These are phyloP conservation scores for Onychostruthus taczanowskii DNA, from an alignment of 2,113 vertebrate species.

Conservation along the genomic window DNA sequence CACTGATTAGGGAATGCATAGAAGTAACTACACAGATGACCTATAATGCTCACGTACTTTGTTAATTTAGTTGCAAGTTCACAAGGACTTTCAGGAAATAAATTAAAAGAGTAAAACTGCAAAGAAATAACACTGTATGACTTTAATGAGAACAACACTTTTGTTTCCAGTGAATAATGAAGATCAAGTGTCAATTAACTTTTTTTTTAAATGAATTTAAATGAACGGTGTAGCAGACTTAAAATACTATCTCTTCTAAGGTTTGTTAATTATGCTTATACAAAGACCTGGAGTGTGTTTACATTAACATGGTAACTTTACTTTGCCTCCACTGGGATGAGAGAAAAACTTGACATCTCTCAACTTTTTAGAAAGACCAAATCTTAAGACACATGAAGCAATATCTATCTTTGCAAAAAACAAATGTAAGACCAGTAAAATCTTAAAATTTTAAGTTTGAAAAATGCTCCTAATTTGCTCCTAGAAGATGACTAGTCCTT, in stretches of 20 bases:
- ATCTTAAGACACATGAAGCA: not conserved
- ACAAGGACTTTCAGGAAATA: not conserved
- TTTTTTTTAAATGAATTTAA: not conserved
- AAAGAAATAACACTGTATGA: not conserved
- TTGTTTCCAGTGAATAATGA: not conserved
- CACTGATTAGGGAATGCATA: rapidly evolving
- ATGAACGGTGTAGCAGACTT: not conserved
- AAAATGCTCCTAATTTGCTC: not conserved
- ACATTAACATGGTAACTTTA: not conserved
- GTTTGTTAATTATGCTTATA: not conserved
- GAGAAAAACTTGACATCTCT: not conserved
- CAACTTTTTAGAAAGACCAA: not conserved
- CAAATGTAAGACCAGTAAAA: not conserved
- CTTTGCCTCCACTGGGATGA: not conserved
- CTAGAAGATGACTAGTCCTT: not conserved
- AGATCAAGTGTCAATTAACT: not conserved
- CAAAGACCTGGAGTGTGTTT: not conserved
- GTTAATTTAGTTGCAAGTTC: not conserved
- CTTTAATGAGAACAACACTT: not conserved
- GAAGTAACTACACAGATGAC: not conserved
- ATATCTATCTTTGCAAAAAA: not conserved
- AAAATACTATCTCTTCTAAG: not conserved
- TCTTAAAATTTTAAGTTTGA: not conserved
- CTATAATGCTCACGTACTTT: not conserved
- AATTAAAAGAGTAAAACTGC: not conserved